Evolutionary conservation across 2,888 invertebrate genomes (phyloP), one percentile per base, ranked within the genome.

Genomic region (Stenichneumon culpator): DNA sequence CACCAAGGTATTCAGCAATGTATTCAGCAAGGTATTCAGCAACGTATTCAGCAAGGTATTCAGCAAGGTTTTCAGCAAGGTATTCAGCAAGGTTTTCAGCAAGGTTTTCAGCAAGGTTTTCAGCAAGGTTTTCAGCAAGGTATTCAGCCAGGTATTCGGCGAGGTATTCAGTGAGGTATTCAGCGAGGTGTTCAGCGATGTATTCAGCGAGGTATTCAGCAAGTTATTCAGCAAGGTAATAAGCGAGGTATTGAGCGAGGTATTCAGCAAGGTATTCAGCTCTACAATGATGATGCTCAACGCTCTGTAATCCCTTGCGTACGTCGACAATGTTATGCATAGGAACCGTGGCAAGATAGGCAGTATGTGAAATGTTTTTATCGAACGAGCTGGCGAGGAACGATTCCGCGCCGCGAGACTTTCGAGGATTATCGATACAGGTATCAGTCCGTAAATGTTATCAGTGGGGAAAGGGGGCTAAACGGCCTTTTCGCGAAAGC

Each of bases 371-470:
- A 54, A 16, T 22, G 11, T 50, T 60, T 70, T 79, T 25, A 16
- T 70, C n/a, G 16, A 44, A 63, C 63, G 39, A 79, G 39, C 50
- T 2, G 47, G 36, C 63, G 70, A 28, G 44, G 16, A 22, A 54
- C 57, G 44, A 22, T 44, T 47, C n/a, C 47, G 28, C 47, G 50
- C 67, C 44, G 22, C 11, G 14, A 22, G 39, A 44, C 68, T 65
- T 57, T 28, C 3, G 36, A 50, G 60, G 70, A 77, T 77, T 77
- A 70, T 65, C 77, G 75, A 11, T 28, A 36, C 44, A 52, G 63
- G 44, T 39, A 77, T 82, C 28, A 16, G 44, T 82, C 77, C 67
- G 44, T 82, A 52, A 82, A 25, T 28, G 36, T 25, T 75, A 68
- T 60, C 16, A 57, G 25, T 14, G 60, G 44, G 19, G 36, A 4